Conservation (phyloP, 1,140 invertebrate genomes). For the Bombus consobrinus region DNA sequence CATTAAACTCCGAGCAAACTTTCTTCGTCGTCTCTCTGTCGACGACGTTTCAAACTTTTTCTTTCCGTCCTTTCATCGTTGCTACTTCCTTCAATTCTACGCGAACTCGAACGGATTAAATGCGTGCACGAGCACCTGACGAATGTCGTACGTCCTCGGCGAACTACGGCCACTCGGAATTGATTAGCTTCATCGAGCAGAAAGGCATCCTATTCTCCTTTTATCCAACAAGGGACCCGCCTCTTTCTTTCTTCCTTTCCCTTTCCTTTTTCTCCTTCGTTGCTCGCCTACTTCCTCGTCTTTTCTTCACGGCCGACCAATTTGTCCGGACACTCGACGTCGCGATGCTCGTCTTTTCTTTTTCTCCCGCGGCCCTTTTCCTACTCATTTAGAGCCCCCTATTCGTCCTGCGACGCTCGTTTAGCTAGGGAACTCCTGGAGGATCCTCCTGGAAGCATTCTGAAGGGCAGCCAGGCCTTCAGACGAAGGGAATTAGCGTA, state of each 20-base stretch:
- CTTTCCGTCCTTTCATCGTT: background rate
- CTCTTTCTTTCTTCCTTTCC: background rate
- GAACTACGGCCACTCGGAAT: slow-evolving; percentile 33
- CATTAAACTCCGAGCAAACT: slow-evolving; percentile 43
- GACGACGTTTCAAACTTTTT: background rate
- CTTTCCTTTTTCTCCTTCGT: background rate
- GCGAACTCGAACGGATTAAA: slow-evolving; percentile 1
- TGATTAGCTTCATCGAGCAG: slow-evolving; percentile 48
- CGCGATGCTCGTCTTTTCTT: slow-evolving; percentile 32
- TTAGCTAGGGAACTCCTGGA: background rate
- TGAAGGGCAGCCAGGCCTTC: background rate
- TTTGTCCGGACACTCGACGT: slow-evolving; percentile 45
- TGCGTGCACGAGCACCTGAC: background rate
- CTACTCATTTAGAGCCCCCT: slow-evolving; percentile 18
- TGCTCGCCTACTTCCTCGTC: background rate
- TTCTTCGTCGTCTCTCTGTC: background rate
- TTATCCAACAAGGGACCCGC: background rate
- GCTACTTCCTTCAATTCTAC: background rate
- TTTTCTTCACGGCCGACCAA: slow-evolving; percentile 31
- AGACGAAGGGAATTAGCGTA: background rate
- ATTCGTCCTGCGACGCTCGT: slow-evolving; percentile 19
- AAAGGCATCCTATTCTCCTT: slow-evolving; percentile 22
- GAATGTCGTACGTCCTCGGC: background rate
- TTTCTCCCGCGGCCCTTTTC: background rate
- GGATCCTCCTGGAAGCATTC: background rate